These are phyloP conservation scores for Botia almorhae DNA, from an alignment of 2,797 vertebrate species.

Conservation along the genomic window DNA sequence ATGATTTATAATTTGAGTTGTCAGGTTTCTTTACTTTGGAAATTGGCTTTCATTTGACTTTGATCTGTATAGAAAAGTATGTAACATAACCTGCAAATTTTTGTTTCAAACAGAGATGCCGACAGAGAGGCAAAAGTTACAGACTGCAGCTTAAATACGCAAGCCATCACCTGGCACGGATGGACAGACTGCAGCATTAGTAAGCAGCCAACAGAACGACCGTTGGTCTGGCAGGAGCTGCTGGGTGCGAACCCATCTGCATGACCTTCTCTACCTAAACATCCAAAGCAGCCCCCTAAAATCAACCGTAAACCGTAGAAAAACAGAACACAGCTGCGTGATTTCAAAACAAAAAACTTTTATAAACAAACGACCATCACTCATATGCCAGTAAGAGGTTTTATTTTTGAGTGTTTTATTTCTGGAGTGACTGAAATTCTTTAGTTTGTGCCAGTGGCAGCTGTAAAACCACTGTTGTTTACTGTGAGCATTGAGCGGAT, in stretches of 20 bases:
- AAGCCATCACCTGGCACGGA: conserved; percentile 4
- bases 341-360: conserved; percentile 6
- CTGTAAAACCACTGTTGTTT: neutral
- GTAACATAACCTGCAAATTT: no score
- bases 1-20: no score
- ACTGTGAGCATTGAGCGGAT: neutral
- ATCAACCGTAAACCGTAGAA: neutral
- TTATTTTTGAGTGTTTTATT: neutral
- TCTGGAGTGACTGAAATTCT: neutral
- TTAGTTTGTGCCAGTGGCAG: neutral
- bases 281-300: conserved; percentile 11
- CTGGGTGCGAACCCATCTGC: conserved; percentile 28
- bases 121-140: no score
- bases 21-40: no score
- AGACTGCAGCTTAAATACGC: neutral
- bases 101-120: no score
- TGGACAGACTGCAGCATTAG: conserved; percentile 13
- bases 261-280: conserved; percentile 36
- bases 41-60: no score
- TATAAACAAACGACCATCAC: neutral
- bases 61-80: no score
- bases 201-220: neutral
- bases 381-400: neutral
- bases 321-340: neutral
- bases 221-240: conserved; percentile 11